These are phyloP conservation scores for Limnephilus marmoratus DNA, from an alignment of 2,888 invertebrate genomes.

Conservation along the genomic window DNA sequence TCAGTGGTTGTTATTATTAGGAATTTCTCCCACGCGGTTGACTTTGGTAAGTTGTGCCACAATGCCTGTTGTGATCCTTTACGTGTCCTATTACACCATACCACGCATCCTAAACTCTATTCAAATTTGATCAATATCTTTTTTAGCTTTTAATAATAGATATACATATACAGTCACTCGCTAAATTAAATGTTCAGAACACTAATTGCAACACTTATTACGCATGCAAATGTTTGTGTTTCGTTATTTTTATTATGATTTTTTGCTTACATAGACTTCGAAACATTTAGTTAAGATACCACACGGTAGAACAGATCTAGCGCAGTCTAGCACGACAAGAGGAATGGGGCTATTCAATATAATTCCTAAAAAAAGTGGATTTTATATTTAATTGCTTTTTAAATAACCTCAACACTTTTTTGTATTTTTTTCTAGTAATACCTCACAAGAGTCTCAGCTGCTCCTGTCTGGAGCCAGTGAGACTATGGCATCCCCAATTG, in stretches of 20 bases:
- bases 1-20: not conserved
- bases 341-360: too few relatives aligned
- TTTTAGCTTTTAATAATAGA: constrained; percentile 30
- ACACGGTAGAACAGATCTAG: too few relatives aligned
- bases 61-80: constrained; percentile 8
- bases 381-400: too few relatives aligned
- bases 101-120: constrained; percentile 31
- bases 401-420: too few relatives aligned
- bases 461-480: too few relatives aligned
- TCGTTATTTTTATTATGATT: not conserved
- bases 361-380: too few relatives aligned
- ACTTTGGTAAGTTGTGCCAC: not conserved
- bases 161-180: not conserved
- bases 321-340: too few relatives aligned
- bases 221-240: not conserved
- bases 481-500: too few relatives aligned
- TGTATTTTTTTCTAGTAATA: too few relatives aligned
- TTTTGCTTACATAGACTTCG: too few relatives aligned
- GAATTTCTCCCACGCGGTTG: not conserved
- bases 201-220: not conserved
- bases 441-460: too few relatives aligned
- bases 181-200: not conserved
- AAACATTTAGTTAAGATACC: too few relatives aligned
- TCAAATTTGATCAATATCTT: constrained; percentile 43
- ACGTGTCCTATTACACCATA: constrained; percentile 34